A percentile compares a stretch with the other conserved stretches of the same genome.
phyloP scores from a whole-genome alignment of 2,888 invertebrate species.

The Dichetophora obliterata region DNA sequence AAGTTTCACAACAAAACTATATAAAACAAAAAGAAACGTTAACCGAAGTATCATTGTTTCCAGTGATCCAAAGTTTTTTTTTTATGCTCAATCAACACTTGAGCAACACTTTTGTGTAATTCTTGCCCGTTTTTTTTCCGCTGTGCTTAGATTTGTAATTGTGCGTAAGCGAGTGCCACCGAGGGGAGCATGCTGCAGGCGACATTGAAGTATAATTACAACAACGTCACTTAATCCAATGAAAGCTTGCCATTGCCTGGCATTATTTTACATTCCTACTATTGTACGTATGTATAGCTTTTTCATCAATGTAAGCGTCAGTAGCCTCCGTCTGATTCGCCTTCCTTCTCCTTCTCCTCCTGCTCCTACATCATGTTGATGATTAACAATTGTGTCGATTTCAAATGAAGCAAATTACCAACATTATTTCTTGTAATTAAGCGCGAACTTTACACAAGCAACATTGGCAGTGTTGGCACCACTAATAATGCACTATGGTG shows the following conservation, averaged over 20 bases:
- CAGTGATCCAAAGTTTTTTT: too few species aligned
- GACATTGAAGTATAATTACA: constrained; percentile 8
- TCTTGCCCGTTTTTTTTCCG: not conserved
- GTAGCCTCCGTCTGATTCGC: not conserved
- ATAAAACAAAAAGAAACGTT: too few species aligned
- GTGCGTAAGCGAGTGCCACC: not conserved
- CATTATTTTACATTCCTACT: not conserved
- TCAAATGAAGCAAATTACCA: constrained; percentile 51
- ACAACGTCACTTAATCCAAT: not conserved
- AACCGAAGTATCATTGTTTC: too few species aligned
- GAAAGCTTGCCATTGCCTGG: not conserved
- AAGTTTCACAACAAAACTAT: too few species aligned
- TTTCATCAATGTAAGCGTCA: not conserved
- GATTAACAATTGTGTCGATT: constrained; percentile 26
- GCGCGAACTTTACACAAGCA: constrained; percentile 42
- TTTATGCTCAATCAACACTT: too few species aligned
- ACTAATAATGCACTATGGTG: too few species aligned
- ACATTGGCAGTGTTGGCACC: not conserved
- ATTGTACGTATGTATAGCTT: too few species aligned
- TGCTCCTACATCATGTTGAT: not conserved
- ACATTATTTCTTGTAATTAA: constrained; percentile 55
- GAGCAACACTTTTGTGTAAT: not conserved
- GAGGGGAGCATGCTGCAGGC: constrained; percentile 9
- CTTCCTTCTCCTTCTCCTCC: not conserved
- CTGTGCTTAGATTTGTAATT: not conserved